Evolutionary conservation across 2,797 vertebrate genomes (phyloP), one percentile per base, ranked within the genome.

Genomic region (Brachyrhaphis roseni): DNA sequence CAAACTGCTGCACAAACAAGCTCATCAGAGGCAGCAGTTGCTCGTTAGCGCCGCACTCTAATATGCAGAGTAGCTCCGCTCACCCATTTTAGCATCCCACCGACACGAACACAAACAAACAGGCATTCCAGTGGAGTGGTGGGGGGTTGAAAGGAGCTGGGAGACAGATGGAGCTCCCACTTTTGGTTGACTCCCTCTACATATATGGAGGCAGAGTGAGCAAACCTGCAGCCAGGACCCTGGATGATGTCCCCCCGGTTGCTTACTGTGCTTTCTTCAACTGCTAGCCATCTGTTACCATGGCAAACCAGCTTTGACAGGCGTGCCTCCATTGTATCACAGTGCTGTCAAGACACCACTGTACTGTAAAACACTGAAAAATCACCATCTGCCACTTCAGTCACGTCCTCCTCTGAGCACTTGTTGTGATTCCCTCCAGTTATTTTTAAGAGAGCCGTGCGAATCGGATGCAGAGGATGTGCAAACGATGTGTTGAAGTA

Each of bases 161-260:
- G 81, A 89, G 90, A 91, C 92, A 93, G 93, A 94, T 92, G 93
- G 92, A 90, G 84, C 84, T 89, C 84, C 89, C 82, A 78, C 86
- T 91, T 83, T 79, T 83, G 80, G 85, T 90, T 73, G 85, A 92
- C 92, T 92, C 89, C 87, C 84, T 80, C 84, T 79, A 79, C 84
- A 85, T 86, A 85, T 76, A 78, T 82, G 18, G 71, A 77, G 83
- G 84, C 80, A 64, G 77, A 80, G 86, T 26, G 76, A 72, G 77
- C 76, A 75, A 87, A 91, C 89, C 78, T 55, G 82, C 51, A 66
- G 75, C 86, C 78, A 47, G 74, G 86, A 86, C 81, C 87, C 43
- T 74, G 73, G 80, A 81, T 76, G 83, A 78, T 8, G 85, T 71
- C 77, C 73, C 89, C 86, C 82, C 53, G n/a, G 72, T 87, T 49